Evolutionary conservation across 2,888 invertebrate species (phyloP).

Genomic region (Atrina japonica): DNA sequence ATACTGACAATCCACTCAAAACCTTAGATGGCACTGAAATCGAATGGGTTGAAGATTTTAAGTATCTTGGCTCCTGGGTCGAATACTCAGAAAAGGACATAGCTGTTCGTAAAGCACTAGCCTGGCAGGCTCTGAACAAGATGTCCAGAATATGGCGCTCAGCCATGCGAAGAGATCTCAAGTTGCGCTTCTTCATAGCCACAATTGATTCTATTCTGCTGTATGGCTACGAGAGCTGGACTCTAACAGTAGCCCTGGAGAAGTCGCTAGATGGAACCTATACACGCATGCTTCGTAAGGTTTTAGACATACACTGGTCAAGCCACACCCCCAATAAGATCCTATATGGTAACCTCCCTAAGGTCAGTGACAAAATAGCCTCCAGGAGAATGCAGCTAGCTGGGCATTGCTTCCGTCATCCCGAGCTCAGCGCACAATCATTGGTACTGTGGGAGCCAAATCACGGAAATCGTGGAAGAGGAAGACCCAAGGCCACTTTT

Average conservation of each 20-base stretch:
- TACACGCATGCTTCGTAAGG: not conserved
- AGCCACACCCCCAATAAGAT: conserved; percentile 1
- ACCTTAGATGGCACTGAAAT: too few relatives aligned
- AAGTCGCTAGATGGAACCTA: too few relatives aligned
- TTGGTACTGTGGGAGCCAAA: conserved; percentile 3
- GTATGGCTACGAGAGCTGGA: too few relatives aligned
- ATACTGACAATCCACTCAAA: conserved; percentile 9
- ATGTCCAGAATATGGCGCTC: conserved; percentile 10
- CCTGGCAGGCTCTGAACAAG: too few relatives aligned
- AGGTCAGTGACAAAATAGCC: conserved; percentile 14
- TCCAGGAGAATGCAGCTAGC: conserved; percentile 7
- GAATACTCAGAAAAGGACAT: too few relatives aligned
- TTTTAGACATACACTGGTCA: not conserved
- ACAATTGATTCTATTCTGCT: conserved; percentile 9
- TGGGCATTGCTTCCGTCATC: not conserved
- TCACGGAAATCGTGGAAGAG: conserved; percentile 14
- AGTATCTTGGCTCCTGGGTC: too few relatives aligned
- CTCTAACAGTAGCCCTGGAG: too few relatives aligned
- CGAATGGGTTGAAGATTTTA: too few relatives aligned
- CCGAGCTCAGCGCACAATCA: too few relatives aligned
- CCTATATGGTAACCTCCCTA: conserved; percentile 9
- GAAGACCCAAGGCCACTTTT: conserved; percentile 2
- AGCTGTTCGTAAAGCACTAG: too few relatives aligned
- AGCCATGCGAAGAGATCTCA: conserved; percentile 1
- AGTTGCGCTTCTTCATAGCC: too few relatives aligned